phyloP scores from a whole-genome alignment of 2,888 invertebrate genomes.

The Anthophora plumipes region DNA sequence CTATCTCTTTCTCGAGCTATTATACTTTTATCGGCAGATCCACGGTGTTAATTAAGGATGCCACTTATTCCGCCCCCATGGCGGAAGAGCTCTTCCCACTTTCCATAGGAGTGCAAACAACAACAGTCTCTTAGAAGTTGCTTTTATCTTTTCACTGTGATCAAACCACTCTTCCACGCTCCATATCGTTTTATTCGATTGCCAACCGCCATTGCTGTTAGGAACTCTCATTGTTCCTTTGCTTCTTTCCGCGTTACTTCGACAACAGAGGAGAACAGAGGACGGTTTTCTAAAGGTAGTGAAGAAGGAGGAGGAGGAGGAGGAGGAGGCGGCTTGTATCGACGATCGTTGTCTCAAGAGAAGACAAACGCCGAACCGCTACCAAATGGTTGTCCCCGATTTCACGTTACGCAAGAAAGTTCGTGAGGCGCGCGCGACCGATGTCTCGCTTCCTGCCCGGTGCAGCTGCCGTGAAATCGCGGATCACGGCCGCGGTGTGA shows the following conservation, averaged over 20 bases:
- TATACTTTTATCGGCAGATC: constrained; percentile 68
- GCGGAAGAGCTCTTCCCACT: constrained; percentile 66
- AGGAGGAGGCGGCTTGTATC: not conserved
- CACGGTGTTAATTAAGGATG: constrained; percentile 65
- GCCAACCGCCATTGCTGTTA: not conserved
- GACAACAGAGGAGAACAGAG: not conserved
- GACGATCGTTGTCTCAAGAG: constrained; percentile 17
- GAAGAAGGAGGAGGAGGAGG: not conserved
- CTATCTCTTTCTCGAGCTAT: constrained; percentile 50
- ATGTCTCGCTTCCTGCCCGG: constrained; percentile 78
- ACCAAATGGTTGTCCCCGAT: constrained; percentile 69
- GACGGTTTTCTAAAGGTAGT: not conserved
- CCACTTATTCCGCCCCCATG: constrained; percentile 60
- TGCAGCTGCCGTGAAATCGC: constrained; percentile 73
- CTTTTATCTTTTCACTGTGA: constrained; percentile 43
- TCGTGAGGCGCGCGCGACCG: constrained; percentile 64
- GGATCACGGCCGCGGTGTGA: constrained; percentile 75
- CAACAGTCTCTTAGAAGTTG: constrained; percentile 17
- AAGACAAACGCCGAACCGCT: constrained; percentile 45
- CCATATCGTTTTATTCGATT: constrained; percentile 57
- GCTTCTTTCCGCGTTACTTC: constrained; percentile 23
- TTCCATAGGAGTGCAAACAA: constrained; percentile 60
- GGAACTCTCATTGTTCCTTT: constrained; percentile 38
- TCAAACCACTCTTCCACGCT: constrained; percentile 25
- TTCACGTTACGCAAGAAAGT: constrained; percentile 77